These are phyloP conservation scores for Podilymbus podiceps DNA, from an alignment of 2,113 vertebrate genomes.

Conservation along the genomic window DNA sequence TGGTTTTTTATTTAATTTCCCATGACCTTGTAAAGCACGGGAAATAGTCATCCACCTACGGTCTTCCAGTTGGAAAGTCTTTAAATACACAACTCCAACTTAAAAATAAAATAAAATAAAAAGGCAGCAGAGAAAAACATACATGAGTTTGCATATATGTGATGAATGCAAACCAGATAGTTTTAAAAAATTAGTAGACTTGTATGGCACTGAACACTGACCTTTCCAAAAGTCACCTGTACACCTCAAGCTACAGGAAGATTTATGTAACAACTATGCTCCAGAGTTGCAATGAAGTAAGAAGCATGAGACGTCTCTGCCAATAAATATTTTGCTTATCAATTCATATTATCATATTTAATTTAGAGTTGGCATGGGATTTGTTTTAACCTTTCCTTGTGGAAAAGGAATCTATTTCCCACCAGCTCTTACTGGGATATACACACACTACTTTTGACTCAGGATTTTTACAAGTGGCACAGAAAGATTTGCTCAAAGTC, in stretches of 20 bases:
- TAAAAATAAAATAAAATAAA: neutral
- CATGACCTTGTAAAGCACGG: neutral
- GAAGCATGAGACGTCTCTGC: neutral
- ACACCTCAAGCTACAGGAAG: neutral
- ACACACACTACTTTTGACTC: neutral
- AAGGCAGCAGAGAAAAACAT: neutral
- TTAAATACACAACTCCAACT: neutral
- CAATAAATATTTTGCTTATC: neutral
- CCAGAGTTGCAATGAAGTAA: neutral
- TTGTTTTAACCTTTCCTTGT: neutral
- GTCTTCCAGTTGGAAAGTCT: neutral
- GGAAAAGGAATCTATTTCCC: neutral
- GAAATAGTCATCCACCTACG: constrained; percentile 15
- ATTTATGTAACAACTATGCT: neutral
- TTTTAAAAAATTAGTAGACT: neutral
- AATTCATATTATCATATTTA: neutral
- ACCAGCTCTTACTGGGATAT: neutral
- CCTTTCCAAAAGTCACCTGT: neutral
- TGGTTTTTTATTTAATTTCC: constrained; percentile 32
- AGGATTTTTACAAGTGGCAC: neutral
- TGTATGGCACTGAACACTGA: neutral
- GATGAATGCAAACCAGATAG: neutral
- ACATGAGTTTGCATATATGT: neutral
- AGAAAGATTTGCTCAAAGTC: neutral
- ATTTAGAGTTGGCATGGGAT: neutral